A percentile compares a stretch with the other conserved stretches of the same genome.
Evolutionary conservation across 2,797 vertebrate species (phyloP).

Genomic region (Knipowitschia caucasica): DNA sequence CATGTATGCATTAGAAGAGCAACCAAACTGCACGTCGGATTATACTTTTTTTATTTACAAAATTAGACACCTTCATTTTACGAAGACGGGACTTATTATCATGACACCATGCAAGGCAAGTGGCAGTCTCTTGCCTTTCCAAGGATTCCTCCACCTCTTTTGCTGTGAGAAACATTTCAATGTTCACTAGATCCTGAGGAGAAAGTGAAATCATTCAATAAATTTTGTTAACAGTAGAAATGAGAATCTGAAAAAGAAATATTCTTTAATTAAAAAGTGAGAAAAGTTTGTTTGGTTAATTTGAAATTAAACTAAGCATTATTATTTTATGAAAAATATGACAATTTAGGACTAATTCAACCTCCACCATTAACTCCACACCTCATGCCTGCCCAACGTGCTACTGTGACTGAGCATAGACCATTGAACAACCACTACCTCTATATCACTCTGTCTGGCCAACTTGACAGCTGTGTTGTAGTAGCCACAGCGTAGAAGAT

Average conservation of each 20-base stretch:
- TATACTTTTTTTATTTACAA: too few relatives aligned
- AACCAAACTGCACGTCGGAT: too few relatives aligned
- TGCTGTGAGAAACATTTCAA: slow-evolving; percentile 99
- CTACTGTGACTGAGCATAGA: too few relatives aligned
- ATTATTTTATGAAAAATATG: too few relatives aligned
- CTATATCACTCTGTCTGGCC: slow-evolving; percentile 93
- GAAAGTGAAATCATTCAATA: background rate
- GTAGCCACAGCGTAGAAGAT: slow-evolving; percentile 95
- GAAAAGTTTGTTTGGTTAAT: too few relatives aligned
- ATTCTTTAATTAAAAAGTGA: too few relatives aligned
- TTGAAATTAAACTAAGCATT: too few relatives aligned
- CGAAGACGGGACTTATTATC: slow-evolving; percentile 98
- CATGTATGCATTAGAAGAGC: background rate
- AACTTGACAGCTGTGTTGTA: slow-evolving; percentile 97
- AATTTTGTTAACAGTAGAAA: background rate
- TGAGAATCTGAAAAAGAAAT: too few relatives aligned
- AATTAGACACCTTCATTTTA: slow-evolving; percentile 91
- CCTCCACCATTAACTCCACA: too few relatives aligned
- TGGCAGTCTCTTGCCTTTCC: slow-evolving; percentile 95
- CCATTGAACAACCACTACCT: slow-evolving; percentile 72
- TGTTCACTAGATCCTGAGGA: slow-evolving; percentile 94
- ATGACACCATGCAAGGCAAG: slow-evolving; percentile 98
- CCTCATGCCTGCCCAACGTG: too few relatives aligned
- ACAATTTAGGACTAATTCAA: too few relatives aligned
- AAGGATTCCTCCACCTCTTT: slow-evolving; percentile 98